Evolutionary conservation across 2,113 vertebrate genomes (phyloP), one percentile per base, ranked within the genome.

Genomic region (Galeopterus variegatus): DNA sequence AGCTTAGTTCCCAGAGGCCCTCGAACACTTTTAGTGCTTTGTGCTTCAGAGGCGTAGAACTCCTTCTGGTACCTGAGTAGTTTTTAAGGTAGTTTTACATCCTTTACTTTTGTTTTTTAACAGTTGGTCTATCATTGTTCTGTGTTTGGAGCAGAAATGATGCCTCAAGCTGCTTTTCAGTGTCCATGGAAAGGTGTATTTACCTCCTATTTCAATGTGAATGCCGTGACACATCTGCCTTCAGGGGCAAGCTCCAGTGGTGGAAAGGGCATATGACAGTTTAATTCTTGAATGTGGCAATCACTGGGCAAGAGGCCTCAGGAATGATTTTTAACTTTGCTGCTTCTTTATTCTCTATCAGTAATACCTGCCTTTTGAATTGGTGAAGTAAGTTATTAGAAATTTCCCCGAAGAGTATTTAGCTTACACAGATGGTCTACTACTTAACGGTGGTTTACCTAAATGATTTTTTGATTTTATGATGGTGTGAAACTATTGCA

Each of bases 131-230:
- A 24, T 58, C 23, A 28, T 58, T 92, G 7, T 76, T 92, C 54
- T 73, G 31, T 54, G 58, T 72, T 85, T 79, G 24, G 26, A 77
- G 24, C 18, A 85, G 31, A 95, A 92, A 92, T 75, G 12, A 26
- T 62, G 24, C 2, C 70, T 41, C 18, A 60, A 21, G 14, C 12
- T 69, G 50, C 26, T 86, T 48, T 88, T 69, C 24, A 36, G 52
- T 76, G 92, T 95, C 56, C 69, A 48, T 26, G 56, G 33, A 62
- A 96, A 83, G 18, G 23, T 67, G 6, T 33, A 60, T 69, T 79
- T 79, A 83, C 62, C 33, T 15, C 24, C 24, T 83, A 58, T 88
- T 97, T 93, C 45, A 80, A 1, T 50, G 48, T 94, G 80, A 75
- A 56, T 50, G 19, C 4, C 24, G n/a, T 26, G n/a, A 62, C n/a